A percentile compares a stretch with the other conserved stretches of the same genome.
Evolutionary conservation across 1,140 invertebrate species (phyloP).

Genomic region (Drosophila mauritiana): DNA sequence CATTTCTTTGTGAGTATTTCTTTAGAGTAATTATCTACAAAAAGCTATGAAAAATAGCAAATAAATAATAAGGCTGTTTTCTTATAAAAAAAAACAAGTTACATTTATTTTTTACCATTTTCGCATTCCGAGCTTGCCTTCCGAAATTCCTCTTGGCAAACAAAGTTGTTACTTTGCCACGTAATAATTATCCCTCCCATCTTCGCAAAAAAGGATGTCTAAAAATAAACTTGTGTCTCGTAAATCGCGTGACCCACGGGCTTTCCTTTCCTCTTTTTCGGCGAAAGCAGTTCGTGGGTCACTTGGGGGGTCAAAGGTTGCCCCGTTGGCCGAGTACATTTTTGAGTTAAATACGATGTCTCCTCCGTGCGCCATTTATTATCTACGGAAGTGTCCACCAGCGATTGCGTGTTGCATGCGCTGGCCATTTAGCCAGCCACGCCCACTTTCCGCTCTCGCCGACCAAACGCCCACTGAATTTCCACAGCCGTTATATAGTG

Average conservation of each 20-base stretch:
- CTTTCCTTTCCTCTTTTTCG: background rate
- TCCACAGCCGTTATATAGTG: slow-evolving; percentile 1
- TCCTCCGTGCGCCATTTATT: slow-evolving; percentile 21
- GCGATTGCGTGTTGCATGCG: slow-evolving; percentile 34
- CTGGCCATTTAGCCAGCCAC: slow-evolving; percentile 40
- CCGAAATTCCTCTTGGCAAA: background rate
- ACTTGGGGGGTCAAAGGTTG: background rate
- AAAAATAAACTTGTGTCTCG: slow-evolving; percentile 16
- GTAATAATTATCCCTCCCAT: slow-evolving; percentile 3
- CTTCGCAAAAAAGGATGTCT: background rate
- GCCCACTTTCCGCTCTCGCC: slow-evolving; percentile 10
- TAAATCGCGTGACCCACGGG: slow-evolving; percentile 12
- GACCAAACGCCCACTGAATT: background rate
- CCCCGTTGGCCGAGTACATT: background rate
- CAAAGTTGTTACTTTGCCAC: slow-evolving; percentile 15
- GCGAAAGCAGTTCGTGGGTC: background rate
- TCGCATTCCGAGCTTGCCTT: background rate
- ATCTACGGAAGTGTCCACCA: slow-evolving; percentile 42
- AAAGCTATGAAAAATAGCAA: background rate
- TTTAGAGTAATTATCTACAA: no score
- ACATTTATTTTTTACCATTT: background rate
- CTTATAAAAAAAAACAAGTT: background rate
- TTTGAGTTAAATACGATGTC: slow-evolving; percentile 38
- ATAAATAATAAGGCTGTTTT: no score
- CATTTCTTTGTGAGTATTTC: no score